Evolutionary conservation across 2,797 vertebrate genomes (phyloP).

Genomic region (Lepidocolaptes lacrymiger): DNA sequence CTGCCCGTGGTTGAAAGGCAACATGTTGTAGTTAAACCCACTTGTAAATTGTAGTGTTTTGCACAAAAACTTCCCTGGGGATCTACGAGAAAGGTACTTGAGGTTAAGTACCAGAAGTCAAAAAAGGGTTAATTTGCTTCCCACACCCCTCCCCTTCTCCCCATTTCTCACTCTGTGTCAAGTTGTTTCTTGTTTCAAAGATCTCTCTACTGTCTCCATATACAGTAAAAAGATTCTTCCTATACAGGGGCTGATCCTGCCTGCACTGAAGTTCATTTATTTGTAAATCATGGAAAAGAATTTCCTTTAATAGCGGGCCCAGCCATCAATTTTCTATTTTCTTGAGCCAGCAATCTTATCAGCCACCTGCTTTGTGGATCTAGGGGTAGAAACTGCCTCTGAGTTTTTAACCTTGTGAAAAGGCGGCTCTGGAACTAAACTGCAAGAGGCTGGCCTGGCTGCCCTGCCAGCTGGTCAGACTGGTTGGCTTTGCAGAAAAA

Average conservation of each 20-base stretch:
- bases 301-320: constrained; percentile 34
- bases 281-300: constrained; percentile 40
- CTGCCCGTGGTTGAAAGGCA: constrained; percentile 52
- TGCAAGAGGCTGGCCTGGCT: background rate
- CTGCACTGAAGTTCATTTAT: constrained; percentile 1
- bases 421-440: background rate
- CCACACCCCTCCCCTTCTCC: background rate
- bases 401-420: background rate
- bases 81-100: constrained; percentile 33
- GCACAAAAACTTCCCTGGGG: background rate
- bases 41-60: constrained; percentile 64
- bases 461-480: background rate
- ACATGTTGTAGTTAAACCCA: constrained; percentile 42
- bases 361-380: constrained; percentile 20
- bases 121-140: constrained; percentile 19
- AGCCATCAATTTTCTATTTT: constrained; percentile 33
- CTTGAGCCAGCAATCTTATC: constrained; percentile 48
- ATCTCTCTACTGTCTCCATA: constrained; percentile 3
- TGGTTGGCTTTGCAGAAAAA: background rate
- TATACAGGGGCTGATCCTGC: background rate
- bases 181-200: constrained; percentile 42
- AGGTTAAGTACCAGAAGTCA: constrained; percentile 11
- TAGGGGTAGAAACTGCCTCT: background rate
- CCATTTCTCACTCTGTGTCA: background rate
- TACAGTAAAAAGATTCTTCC: constrained; percentile 23